Percentiles rank a stretch among this genome's conserved stretches.
Conservation (phyloP, 2,888 invertebrate species). For the Elysia crispata region DNA sequence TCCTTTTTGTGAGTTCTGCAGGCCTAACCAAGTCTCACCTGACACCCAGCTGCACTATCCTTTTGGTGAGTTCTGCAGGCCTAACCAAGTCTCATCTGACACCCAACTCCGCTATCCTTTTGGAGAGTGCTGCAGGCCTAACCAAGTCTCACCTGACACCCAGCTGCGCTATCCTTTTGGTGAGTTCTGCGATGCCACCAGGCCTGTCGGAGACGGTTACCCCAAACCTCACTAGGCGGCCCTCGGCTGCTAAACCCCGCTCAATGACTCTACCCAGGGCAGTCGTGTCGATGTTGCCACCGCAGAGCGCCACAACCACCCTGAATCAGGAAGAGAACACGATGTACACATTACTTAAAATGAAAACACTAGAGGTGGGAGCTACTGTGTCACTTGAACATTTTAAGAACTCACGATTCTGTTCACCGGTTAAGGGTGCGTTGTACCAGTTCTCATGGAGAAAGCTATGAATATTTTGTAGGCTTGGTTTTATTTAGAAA, state of each 20-base stretch:
- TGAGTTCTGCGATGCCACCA: constrained; percentile 91
- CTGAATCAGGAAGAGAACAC: constrained; percentile 78
- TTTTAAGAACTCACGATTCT: too few relatives aligned
- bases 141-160: constrained; percentile 83
- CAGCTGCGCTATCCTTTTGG: constrained; percentile 85
- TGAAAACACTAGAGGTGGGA: too few relatives aligned
- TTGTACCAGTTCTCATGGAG: too few relatives aligned
- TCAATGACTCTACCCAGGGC: constrained; percentile 92
- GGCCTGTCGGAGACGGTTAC: constrained; percentile 87
- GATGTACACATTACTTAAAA: background rate
- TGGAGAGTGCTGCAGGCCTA: too few relatives aligned
- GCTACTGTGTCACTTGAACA: too few relatives aligned
- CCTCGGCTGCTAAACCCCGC: constrained; percentile 91
- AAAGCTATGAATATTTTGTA: too few relatives aligned
- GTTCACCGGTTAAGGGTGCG: too few relatives aligned
- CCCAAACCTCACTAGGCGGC: constrained; percentile 83
- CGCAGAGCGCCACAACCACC: constrained; percentile 88
- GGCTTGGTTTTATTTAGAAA: too few relatives aligned
- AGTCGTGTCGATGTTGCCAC: constrained; percentile 94
- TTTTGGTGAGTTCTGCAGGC: too few relatives aligned
- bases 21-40: too few relatives aligned
- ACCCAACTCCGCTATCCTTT: constrained; percentile 85
- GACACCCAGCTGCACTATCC: too few relatives aligned
- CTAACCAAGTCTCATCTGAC: constrained; percentile 81
- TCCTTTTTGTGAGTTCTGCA: too few relatives aligned